Evolutionary conservation across 2,888 invertebrate species (phyloP).

Genomic region (Campaea margaritaria): DNA sequence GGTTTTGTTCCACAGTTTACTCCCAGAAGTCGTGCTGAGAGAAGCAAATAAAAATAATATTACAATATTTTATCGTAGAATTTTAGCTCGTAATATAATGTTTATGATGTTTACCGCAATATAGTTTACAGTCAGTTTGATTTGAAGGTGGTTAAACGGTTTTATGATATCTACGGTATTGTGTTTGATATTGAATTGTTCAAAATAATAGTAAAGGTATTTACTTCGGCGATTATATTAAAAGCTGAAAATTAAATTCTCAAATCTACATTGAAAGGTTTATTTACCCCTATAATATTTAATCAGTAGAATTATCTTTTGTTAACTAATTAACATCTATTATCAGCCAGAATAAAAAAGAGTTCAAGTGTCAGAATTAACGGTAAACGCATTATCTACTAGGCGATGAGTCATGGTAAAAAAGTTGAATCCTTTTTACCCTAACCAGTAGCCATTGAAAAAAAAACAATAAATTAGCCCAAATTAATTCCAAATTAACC

Average conservation of each 20-base stretch:
- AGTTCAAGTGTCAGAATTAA: not conserved
- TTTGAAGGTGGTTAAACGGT: constrained; percentile 18
- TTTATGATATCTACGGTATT: constrained; percentile 6
- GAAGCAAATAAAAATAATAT: constrained; percentile 54
- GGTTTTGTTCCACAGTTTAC: constrained; percentile 46
- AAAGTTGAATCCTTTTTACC: too few relatives aligned
- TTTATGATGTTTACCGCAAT: constrained; percentile 27
- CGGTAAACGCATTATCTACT: not conserved
- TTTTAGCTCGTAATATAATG: constrained; percentile 30
- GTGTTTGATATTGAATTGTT: constrained; percentile 4
- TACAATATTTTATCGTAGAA: constrained; percentile 42
- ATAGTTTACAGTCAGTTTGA: constrained; percentile 17
- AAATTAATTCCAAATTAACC: constrained; percentile 15
- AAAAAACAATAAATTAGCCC: constrained; percentile 11
- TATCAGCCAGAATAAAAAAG: too few relatives aligned
- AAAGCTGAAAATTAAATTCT: too few relatives aligned
- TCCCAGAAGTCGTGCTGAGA: constrained; percentile 43
- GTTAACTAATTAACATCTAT: too few relatives aligned
- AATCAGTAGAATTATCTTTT: too few relatives aligned
- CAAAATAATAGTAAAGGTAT: too few relatives aligned
- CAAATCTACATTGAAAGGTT: not conserved
- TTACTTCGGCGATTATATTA: not conserved
- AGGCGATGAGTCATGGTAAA: too few relatives aligned
- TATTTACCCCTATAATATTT: too few relatives aligned
- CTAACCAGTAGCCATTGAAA: not conserved